phyloP scores from a whole-genome alignment of 2,113 vertebrate genomes.

The Callionymus lyra region DNA sequence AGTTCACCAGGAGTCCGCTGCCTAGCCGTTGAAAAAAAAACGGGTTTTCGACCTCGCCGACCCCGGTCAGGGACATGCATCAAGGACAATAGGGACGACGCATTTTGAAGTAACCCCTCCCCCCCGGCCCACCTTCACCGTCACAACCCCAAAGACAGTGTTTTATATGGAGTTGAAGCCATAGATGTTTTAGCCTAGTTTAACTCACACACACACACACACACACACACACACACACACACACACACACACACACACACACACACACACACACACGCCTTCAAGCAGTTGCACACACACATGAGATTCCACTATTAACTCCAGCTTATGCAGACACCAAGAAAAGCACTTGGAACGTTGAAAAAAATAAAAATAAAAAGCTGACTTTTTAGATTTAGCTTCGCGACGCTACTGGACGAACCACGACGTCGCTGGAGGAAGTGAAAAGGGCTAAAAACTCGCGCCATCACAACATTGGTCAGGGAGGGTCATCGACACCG shows the following conservation, averaged over 20 bases:
- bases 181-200: conserved; percentile 82
- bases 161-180: conserved; percentile 97
- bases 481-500: too few species aligned
- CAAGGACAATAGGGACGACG: conserved; percentile 39
- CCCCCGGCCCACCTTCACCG: conserved; percentile 13
- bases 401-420: too few species aligned
- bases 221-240: conserved; percentile 27
- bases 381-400: too few species aligned
- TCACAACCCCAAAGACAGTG: conserved; percentile 62
- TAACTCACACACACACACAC: conserved; percentile 19
- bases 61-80: conserved; percentile 30
- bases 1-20: too few species aligned
- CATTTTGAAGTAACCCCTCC: conserved; percentile 22
- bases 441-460: too few species aligned
- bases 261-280: conserved; percentile 26
- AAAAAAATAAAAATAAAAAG: too few species aligned
- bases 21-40: neutral
- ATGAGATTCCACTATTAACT: conserved; percentile 40
- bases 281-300: conserved; percentile 17
- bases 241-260: conserved; percentile 13
- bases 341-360: too few species aligned
- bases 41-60: conserved; percentile 13
- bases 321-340: conserved; percentile 50
- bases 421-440: too few species aligned
- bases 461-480: too few species aligned